phyloP scores from a whole-genome alignment of 2,888 invertebrate genomes.

The Diarsia mendica region DNA sequence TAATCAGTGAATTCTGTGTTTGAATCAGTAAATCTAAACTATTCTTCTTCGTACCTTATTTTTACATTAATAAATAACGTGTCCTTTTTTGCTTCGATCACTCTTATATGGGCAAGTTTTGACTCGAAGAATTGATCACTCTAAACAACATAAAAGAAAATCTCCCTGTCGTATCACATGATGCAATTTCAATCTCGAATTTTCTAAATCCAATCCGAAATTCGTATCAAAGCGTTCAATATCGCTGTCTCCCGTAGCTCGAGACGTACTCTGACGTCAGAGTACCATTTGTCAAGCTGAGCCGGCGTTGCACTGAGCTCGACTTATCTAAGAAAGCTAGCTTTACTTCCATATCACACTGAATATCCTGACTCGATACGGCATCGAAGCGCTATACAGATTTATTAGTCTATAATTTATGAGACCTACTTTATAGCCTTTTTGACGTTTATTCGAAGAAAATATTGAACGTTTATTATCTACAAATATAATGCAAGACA shows the following conservation, averaged over 20 bases:
- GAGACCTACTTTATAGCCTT: constrained; percentile 64
- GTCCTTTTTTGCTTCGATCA: background rate
- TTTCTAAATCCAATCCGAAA: constrained; percentile 40
- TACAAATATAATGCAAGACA: constrained; percentile 53
- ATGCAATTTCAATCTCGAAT: constrained; percentile 16
- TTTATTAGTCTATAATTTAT: constrained; percentile 75
- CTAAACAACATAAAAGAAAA: background rate
- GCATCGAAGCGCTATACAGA: constrained; percentile 72
- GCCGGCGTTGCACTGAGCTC: constrained; percentile 79
- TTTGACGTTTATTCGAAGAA: constrained; percentile 67
- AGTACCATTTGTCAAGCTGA: constrained; percentile 86
- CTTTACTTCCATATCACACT: constrained; percentile 80
- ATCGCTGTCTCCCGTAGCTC: constrained; percentile 59
- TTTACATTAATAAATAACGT: constrained; percentile 5
- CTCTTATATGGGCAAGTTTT: background rate
- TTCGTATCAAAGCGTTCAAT: constrained; percentile 58
- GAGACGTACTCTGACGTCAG: constrained; percentile 76
- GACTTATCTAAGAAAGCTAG: constrained; percentile 84
- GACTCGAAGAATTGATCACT: background rate
- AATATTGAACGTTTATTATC: constrained; percentile 64
- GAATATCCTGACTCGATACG: constrained; percentile 79
- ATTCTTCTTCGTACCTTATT: background rate
- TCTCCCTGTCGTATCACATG: constrained; percentile 10
- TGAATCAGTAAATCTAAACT: constrained; percentile 10
- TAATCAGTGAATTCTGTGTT: constrained; percentile 18